phyloP scores from a whole-genome alignment of 2,888 invertebrate genomes.

The Hydroisotoma schaefferi region DNA sequence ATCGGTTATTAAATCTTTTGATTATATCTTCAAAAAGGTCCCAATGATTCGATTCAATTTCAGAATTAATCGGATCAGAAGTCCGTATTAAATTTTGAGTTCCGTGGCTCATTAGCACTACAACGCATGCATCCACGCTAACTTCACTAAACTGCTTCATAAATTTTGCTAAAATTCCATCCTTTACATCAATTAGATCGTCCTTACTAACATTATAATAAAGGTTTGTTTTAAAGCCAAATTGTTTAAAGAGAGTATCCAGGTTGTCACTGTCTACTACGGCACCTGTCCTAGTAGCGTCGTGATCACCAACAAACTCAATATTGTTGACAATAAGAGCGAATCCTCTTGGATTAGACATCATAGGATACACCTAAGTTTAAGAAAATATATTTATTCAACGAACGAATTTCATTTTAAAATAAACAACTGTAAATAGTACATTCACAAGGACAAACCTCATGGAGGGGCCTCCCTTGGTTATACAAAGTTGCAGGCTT shows the following conservation, averaged over 20 bases:
- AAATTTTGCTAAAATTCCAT: constrained; percentile 37
- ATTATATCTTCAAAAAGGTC: constrained; percentile 40
- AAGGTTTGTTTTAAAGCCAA: constrained; percentile 34
- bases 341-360: constrained; percentile 36
- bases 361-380: constrained; percentile 41
- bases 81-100: constrained; percentile 28
- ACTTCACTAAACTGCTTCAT: constrained; percentile 25
- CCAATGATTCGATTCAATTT: constrained; percentile 16
- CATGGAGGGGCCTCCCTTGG: neutral
- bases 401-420: too few species aligned
- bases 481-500: neutral
- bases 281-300: constrained; percentile 34
- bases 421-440: too few species aligned
- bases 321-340: constrained; percentile 45
- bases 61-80: constrained; percentile 25
- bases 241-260: constrained; percentile 19
- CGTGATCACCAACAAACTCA: constrained; percentile 29
- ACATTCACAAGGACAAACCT: too few species aligned
- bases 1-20: constrained; percentile 35
- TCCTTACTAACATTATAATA: constrained; percentile 26
- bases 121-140: constrained; percentile 38
- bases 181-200: constrained; percentile 20
- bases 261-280: constrained; percentile 36
- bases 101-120: constrained; percentile 47
- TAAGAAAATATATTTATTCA: neutral